These are phyloP conservation scores for Danio kyathit DNA, from an alignment of 2,797 vertebrate genomes.

Conservation along the genomic window DNA sequence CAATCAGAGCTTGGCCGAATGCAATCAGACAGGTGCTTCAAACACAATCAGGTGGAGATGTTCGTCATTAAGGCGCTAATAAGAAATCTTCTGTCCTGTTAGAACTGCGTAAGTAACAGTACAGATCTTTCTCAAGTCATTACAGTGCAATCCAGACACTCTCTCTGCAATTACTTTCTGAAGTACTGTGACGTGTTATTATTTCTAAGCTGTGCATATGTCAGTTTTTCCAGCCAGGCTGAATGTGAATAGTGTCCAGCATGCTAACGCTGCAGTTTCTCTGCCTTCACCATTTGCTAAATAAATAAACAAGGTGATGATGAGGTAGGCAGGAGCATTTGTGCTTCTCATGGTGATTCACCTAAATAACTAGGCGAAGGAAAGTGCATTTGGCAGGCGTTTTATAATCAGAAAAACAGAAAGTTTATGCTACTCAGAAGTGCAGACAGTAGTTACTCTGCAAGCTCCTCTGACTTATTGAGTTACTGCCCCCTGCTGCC, in stretches of 20 bases:
- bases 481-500: constrained; percentile 73
- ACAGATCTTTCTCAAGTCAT: constrained; percentile 17
- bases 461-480: constrained; percentile 32
- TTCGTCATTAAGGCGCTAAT: constrained; percentile 61
- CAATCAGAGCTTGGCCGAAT: constrained; percentile 61
- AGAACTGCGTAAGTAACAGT: constrained; percentile 18
- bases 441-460: constrained; percentile 9
- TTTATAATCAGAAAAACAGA: constrained; percentile 39
- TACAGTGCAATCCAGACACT: constrained; percentile 18
- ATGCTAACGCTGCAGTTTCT: constrained; percentile 31
- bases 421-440: constrained; percentile 27
- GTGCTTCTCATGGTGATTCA: constrained; percentile 44
- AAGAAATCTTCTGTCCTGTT: constrained; percentile 43
- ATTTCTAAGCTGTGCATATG: constrained; percentile 34
- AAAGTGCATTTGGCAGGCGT: constrained; percentile 35
- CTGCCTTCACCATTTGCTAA: constrained; percentile 37
- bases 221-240: constrained; percentile 30
- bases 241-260: constrained; percentile 37
- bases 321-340: constrained; percentile 3
- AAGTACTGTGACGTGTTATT: constrained; percentile 17
- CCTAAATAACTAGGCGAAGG: constrained; percentile 39
- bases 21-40: constrained; percentile 61
- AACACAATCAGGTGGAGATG: constrained; percentile 62
- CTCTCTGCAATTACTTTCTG: constrained; percentile 33
- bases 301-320: constrained; percentile 45